Conservation (phyloP, 2,113 vertebrate species). For the Caretta caretta region DNA sequence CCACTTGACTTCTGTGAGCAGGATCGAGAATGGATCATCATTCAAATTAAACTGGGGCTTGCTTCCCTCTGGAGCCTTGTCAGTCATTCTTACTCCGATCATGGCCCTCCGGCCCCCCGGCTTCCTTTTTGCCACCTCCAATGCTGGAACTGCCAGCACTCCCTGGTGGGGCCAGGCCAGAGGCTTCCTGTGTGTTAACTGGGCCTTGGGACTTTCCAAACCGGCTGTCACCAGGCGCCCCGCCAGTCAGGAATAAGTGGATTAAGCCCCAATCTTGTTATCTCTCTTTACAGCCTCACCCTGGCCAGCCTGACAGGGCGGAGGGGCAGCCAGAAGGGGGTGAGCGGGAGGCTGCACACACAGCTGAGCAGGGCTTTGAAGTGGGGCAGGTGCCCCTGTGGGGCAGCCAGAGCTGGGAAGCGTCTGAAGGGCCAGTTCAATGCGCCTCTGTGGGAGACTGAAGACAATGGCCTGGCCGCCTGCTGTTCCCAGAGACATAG, state of each 20-base stretch:
- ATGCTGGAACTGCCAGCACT: neutral
- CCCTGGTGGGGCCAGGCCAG: neutral
- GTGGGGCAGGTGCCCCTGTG: accelerated
- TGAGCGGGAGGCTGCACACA: accelerated
- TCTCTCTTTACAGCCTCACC: neutral
- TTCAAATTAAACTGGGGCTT: neutral
- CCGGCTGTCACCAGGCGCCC: neutral
- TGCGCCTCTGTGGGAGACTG: accelerated
- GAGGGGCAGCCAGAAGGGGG: neutral
- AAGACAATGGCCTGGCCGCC: neutral
- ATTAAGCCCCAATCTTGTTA: slow-evolving; percentile 9
- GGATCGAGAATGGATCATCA: neutral
- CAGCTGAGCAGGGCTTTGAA: neutral
- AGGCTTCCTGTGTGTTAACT: accelerated
- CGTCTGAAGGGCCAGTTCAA: accelerated
- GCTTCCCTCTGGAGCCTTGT: neutral
- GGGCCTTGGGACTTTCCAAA: accelerated
- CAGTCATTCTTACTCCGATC: neutral
- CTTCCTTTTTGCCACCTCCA: neutral
- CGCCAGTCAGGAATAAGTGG: slow-evolving; percentile 39
- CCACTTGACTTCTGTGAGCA: neutral
- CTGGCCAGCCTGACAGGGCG: accelerated
- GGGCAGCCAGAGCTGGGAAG: accelerated
- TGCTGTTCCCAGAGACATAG: neutral
- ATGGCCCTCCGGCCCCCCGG: neutral